phyloP scores from a whole-genome alignment of 2,113 vertebrate species.

The Cettia cetti region DNA sequence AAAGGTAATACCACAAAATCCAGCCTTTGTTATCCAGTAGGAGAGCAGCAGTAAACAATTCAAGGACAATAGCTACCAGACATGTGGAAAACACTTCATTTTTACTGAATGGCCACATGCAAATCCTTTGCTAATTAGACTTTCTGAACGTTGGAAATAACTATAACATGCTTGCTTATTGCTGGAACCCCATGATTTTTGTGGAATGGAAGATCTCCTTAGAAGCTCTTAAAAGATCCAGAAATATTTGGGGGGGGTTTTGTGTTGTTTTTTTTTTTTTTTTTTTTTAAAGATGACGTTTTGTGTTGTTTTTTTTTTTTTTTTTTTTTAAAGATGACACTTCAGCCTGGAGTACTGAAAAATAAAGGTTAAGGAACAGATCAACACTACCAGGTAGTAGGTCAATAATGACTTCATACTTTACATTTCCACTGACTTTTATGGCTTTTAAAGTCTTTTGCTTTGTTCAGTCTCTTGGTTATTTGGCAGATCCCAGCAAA shows the following conservation, averaged over 20 bases:
- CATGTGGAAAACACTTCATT: slow-evolving; percentile 26
- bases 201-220: neutral
- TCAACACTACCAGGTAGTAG: neutral
- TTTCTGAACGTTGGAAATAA: neutral
- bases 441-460: neutral
- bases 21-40: slow-evolving; percentile 7
- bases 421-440: neutral
- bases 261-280: no score
- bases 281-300: no score
- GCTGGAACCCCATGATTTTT: neutral
- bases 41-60: slow-evolving; percentile 11
- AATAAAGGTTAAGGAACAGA: neutral
- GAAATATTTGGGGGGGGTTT: neutral
- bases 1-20: slow-evolving; percentile 1
- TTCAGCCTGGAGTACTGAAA: neutral
- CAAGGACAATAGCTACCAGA: neutral
- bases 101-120: neutral
- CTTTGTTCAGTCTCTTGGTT: neutral
- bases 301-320: no score
- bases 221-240: neutral
- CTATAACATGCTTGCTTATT: neutral
- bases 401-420: neutral
- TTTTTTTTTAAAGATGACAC: neutral
- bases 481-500: neutral
- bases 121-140: neutral